Evolutionary conservation across 2,888 invertebrate species (phyloP), one percentile per base, ranked within the genome.

Genomic region (Campaea margaritaria): DNA sequence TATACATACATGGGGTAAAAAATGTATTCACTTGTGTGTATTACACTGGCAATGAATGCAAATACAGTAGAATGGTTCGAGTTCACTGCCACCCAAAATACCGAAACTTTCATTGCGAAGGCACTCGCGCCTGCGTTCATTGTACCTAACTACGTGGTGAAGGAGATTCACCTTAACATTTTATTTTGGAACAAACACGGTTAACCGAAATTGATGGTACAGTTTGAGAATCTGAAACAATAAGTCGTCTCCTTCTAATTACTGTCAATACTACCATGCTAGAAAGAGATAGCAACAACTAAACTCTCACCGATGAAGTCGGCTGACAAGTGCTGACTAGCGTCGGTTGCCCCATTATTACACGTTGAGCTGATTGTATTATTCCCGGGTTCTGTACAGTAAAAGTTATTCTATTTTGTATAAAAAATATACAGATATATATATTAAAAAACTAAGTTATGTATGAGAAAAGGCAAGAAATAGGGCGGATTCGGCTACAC

Each of bases 281-380:
- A 46, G 28, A 54, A 36, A 50, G 28, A 31, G 38, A 51, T 31
- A 42, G 3, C 28, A 41, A 54, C 13, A n/a, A 46, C 38, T 52
- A 47, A 41, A 28, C 31, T 51, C 51, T 51, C 51, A 53, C 39
- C 44, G 44, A 52, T 28, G 52, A 43, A 3, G 16, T 47, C 42
- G 51, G 41, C 51, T 58, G 58, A 50, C 45, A 45, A 15, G 46
- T 28, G 52, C 47, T 58, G 58, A 58, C 52, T n/a, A 55, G 13
- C n/a, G 50, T 54, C 0, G 60, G 50, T 27, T 60, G 60, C 0
- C 27, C 50, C 50, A 60, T 60, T 47, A 60, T 43, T 11, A 60
- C 46, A 13, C 54, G 50, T 14, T 55, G 55, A n/a, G 21, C 41
- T 12, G 59, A 45, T 36, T 60, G 50, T 46, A 60, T 51, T 12